These are phyloP conservation scores for Pagrus major DNA, from an alignment of 2,113 vertebrate genomes.

Conservation along the genomic window DNA sequence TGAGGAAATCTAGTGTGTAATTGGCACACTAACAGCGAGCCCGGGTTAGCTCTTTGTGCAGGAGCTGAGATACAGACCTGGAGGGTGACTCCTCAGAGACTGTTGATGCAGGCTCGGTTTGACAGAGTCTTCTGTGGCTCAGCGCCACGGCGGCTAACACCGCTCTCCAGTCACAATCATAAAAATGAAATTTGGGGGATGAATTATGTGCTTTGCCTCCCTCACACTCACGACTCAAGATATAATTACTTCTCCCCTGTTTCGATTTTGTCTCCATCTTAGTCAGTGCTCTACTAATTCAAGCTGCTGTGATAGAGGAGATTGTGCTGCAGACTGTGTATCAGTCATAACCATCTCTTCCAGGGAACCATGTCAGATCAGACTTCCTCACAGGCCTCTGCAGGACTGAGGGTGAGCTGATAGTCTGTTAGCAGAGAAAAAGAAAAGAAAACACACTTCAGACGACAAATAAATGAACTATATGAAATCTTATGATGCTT, in stretches of 20 bases:
- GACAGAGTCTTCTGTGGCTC: not conserved
- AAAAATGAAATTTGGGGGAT: conserved; percentile 32
- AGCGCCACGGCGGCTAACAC: conserved; percentile 1
- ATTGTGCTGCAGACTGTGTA: not conserved
- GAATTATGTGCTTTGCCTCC: conserved; percentile 13
- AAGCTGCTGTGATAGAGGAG: not conserved
- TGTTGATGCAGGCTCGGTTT: conserved; percentile 23
- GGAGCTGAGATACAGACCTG: conserved; percentile 49
- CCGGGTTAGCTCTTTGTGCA: conserved; percentile 37
- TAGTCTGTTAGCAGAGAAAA: not conserved
- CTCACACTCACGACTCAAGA: not conserved
- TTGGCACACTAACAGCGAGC: conserved; percentile 50
- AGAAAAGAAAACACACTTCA: not conserved
- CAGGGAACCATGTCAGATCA: not conserved
- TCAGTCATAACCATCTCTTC: not conserved
- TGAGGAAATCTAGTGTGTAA: conserved; percentile 66
- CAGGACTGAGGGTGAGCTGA: not conserved
- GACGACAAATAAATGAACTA: not conserved
- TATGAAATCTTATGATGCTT: not conserved
- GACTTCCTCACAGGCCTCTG: not conserved
- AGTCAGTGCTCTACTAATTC: not conserved
- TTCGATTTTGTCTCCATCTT: not conserved
- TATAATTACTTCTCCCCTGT: conserved; percentile 24
- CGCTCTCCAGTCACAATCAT: not conserved
- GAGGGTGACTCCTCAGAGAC: conserved; percentile 29